Percentiles rank a stretch among this genome's conserved stretches.
Conservation (phyloP, 2,797 vertebrate species). For the Trematomus bernacchii region DNA sequence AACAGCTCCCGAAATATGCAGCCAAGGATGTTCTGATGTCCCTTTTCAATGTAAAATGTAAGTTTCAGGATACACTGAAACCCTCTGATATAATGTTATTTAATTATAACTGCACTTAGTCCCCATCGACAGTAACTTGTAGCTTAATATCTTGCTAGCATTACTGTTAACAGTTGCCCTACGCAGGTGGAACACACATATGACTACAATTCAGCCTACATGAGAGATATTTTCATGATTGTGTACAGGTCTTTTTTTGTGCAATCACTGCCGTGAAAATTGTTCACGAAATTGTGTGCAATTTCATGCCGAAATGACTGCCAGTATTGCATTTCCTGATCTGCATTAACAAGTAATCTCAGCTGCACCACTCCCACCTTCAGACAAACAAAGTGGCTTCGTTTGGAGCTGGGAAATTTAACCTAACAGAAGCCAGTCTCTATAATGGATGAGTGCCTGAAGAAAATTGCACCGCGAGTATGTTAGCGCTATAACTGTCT, state of each 20-base stretch:
- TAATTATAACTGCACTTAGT: conserved; percentile 6
- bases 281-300: conserved; percentile 47
- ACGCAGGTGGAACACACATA: not conserved
- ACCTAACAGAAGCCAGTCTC: conserved; percentile 15
- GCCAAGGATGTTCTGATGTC: not conserved
- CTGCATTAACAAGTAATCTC: conserved; percentile 53
- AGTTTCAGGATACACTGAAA: not conserved
- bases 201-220: conserved; percentile 16
- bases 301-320: conserved; percentile 54
- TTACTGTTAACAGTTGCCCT: not conserved
- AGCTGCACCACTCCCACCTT: conserved; percentile 27
- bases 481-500: conserved; percentile 14
- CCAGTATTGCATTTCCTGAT: conserved; percentile 44
- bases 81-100: not conserved
- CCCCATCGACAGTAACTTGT: not conserved
- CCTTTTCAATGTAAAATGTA: conserved; percentile 6
- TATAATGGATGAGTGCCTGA: conserved; percentile 36
- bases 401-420: conserved; percentile 41
- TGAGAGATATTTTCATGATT: conserved; percentile 3
- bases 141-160: not conserved
- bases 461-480: conserved; percentile 22
- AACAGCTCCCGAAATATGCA: conserved; percentile 9
- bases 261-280: conserved; percentile 34
- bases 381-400: conserved; percentile 34
- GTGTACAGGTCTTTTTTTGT: conserved; percentile 2